Evolutionary conservation across 2,797 vertebrate species (phyloP).

Genomic region (Poecilia gillii): DNA sequence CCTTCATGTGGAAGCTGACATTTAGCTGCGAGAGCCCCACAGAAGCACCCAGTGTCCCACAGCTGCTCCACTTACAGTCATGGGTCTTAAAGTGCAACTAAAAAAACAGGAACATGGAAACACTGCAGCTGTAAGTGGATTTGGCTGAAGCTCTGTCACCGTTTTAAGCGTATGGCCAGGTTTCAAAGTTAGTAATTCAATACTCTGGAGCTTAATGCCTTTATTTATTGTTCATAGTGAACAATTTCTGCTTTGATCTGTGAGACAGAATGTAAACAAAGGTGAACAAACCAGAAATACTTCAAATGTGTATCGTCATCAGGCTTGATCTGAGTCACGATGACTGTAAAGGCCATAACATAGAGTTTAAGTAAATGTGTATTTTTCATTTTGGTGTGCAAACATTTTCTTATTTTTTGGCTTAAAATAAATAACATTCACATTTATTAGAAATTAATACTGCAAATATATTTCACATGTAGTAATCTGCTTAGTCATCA

Average conservation of each 20-base stretch:
- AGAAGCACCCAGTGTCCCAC: neutral
- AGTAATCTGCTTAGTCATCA: neutral
- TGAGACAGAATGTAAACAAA: conserved; percentile 19
- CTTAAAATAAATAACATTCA: neutral
- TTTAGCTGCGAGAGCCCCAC: conserved; percentile 41
- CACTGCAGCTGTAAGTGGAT: conserved; percentile 48
- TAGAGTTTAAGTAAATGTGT: neutral
- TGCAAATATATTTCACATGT: neutral
- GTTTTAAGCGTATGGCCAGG: neutral
- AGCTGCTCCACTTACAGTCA: conserved; percentile 9
- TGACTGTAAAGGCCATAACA: neutral
- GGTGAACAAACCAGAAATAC: conserved; percentile 41
- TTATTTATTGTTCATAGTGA: neutral
- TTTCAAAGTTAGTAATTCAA: neutral
- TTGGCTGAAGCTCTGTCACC: conserved; percentile 1
- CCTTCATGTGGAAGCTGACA: conserved; percentile 50
- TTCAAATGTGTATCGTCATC: neutral
- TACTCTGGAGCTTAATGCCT: neutral
- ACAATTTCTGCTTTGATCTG: neutral
- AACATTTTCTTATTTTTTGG: neutral
- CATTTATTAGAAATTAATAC: neutral
- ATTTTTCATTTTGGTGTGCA: neutral
- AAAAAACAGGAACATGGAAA: conserved; percentile 28
- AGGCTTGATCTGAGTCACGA: neutral
- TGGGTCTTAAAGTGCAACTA: conserved; percentile 29